Evolutionary conservation across 2,797 vertebrate species (phyloP).

Genomic region (Schizopygopsis malacanthus): DNA sequence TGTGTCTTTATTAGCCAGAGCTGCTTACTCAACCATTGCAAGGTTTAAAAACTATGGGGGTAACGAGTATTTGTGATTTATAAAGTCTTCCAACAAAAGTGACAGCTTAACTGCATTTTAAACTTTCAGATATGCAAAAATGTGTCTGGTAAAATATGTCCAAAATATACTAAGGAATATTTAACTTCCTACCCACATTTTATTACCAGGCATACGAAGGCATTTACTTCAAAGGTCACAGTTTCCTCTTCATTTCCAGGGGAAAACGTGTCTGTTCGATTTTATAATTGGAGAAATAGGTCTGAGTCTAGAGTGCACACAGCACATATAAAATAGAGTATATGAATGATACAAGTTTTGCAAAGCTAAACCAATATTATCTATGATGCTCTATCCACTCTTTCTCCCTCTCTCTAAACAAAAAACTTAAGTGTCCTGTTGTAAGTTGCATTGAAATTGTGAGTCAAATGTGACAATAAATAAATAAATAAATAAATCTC

Average conservation of each 20-base stretch:
- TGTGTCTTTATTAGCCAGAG: constrained; percentile 15
- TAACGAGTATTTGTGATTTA: background rate
- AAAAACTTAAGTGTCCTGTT: background rate
- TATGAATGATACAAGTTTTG: constrained; percentile 1
- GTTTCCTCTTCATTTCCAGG: constrained; percentile 74
- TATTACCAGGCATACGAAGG: constrained; percentile 66
- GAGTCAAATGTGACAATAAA: background rate
- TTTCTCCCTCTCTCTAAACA: background rate
- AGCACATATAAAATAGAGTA: background rate
- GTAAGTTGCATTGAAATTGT: background rate
- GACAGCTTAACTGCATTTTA: constrained; percentile 12
- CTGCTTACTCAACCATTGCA: constrained; percentile 10
- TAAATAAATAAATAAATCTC: too few species aligned
- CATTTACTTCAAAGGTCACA: constrained; percentile 68
- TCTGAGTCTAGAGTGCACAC: constrained; percentile 25
- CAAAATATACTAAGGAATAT: constrained; percentile 61
- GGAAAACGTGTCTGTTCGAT: constrained; percentile 64
- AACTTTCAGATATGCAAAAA: constrained; percentile 41
- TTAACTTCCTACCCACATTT: constrained; percentile 67
- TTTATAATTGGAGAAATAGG: constrained; percentile 62
- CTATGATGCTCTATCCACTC: background rate
- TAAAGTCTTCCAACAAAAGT: background rate
- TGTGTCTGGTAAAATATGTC: constrained; percentile 62
- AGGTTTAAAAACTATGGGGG: constrained; percentile 8
- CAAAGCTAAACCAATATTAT: background rate